phyloP scores from a whole-genome alignment of 2,113 vertebrate genomes.

The Noturus placidus region DNA sequence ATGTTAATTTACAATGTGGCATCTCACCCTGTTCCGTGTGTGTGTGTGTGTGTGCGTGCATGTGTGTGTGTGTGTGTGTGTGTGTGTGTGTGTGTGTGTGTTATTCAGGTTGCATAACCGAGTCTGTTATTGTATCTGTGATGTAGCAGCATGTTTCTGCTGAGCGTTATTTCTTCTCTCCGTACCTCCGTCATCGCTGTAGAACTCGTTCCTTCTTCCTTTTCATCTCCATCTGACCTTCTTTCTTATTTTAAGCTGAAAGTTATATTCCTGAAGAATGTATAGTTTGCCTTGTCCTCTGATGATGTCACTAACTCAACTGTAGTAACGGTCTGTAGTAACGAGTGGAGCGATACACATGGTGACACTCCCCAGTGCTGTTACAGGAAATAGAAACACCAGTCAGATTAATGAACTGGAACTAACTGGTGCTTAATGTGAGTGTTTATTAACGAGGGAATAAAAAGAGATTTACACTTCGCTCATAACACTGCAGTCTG shows the following conservation, averaged over 20 bases:
- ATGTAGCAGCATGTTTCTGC: neutral
- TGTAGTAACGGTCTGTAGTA: too few relatives aligned
- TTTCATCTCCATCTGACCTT: neutral
- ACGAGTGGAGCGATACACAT: neutral
- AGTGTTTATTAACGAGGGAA: too few relatives aligned
- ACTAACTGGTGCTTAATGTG: too few relatives aligned
- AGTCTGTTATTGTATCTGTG: neutral
- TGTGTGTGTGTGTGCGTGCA: neutral
- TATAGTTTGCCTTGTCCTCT: neutral
- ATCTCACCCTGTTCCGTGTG: neutral
- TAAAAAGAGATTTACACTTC: too few relatives aligned
- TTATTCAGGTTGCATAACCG: neutral
- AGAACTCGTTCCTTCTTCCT: neutral
- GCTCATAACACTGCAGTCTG: too few relatives aligned
- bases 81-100: slow-evolving; percentile 4
- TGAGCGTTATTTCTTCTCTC: neutral
- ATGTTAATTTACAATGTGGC: neutral
- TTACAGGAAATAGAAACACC: neutral
- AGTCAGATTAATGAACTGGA: too few relatives aligned
- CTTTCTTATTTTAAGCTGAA: neutral
- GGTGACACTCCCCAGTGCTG: neutral
- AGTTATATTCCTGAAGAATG: too few relatives aligned
- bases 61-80: neutral
- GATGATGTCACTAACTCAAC: too few relatives aligned
- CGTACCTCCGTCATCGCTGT: neutral